A percentile compares a stretch with the other conserved stretches of the same genome.
These are phyloP conservation scores for Troides oblongomaculatus DNA, from an alignment of 2,888 invertebrate genomes.

Conservation along the genomic window DNA sequence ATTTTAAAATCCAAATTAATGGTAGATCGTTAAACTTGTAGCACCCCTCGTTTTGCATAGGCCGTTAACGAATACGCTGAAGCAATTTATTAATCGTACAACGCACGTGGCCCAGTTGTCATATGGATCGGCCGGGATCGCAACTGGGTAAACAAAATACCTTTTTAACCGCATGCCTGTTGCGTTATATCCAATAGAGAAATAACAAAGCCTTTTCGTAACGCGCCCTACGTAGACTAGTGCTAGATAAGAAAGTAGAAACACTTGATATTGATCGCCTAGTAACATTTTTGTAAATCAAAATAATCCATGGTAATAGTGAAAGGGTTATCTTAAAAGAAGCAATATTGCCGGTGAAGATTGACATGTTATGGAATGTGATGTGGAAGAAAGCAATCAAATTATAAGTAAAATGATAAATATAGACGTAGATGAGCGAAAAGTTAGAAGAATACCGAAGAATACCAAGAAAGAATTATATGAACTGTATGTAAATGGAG, in stretches of 20 bases:
- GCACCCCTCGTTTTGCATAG: background rate
- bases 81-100: background rate
- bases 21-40: too few relatives aligned
- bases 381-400: too few relatives aligned
- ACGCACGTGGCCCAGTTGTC: slow-evolving; percentile 39
- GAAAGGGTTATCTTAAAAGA: too few relatives aligned
- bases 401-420: too few relatives aligned
- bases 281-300: background rate
- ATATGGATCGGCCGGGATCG: slow-evolving; percentile 28
- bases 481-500: too few relatives aligned
- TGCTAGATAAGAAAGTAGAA: background rate
- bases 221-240: background rate
- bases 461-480: too few relatives aligned
- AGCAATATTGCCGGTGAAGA: too few relatives aligned
- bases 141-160: slow-evolving; percentile 50
- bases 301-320: too few relatives aligned
- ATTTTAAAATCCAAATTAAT: too few relatives aligned
- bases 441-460: too few relatives aligned
- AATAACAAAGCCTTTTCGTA: slow-evolving; percentile 26
- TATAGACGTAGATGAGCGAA: too few relatives aligned
- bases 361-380: background rate
- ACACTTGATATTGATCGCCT: background rate
- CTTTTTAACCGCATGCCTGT: slow-evolving; percentile 40
- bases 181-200: slow-evolving; percentile 27
- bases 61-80: slow-evolving; percentile 1